Conservation (phyloP, 1,140 invertebrate genomes). For the Prorops nasuta region DNA sequence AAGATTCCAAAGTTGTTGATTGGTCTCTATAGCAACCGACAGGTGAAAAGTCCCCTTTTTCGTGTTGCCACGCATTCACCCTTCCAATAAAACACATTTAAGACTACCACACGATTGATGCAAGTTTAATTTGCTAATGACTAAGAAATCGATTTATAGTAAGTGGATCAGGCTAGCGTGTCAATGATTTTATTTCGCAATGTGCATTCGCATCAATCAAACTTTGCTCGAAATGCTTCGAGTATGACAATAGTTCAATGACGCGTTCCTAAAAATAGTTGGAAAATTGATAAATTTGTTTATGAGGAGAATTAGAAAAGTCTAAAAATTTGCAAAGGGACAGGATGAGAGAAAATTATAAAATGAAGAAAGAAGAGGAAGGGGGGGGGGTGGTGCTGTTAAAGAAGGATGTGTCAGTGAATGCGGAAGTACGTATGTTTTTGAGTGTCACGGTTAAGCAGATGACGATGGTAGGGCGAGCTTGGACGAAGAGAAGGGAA, state of each 20-base stretch:
- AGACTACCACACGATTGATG: no score
- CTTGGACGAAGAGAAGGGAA: not conserved
- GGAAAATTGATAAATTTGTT: not conserved
- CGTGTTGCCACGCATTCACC: not conserved
- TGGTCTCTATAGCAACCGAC: constrained; percentile 1
- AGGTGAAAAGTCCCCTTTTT: not conserved
- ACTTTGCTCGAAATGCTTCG: not conserved
- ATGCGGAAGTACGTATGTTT: no score
- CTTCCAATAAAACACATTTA: not conserved
- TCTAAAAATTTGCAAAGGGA: no score
- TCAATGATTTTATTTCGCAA: not conserved
- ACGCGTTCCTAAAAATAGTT: not conserved
- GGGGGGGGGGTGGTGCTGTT: no score
- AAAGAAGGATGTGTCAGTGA: no score
- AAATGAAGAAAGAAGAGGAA: no score
- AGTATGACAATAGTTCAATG: not conserved
- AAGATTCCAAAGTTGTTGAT: not conserved
- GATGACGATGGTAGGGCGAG: no score
- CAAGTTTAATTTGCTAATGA: no score
- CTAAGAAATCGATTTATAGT: not conserved
- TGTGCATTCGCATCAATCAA: not conserved
- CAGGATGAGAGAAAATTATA: no score
- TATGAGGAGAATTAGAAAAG: no score
- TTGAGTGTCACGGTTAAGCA: no score
- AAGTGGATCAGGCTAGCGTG: not conserved